phyloP scores from a whole-genome alignment of 2,888 invertebrate genomes.

The Drosophila peninsularis region DNA sequence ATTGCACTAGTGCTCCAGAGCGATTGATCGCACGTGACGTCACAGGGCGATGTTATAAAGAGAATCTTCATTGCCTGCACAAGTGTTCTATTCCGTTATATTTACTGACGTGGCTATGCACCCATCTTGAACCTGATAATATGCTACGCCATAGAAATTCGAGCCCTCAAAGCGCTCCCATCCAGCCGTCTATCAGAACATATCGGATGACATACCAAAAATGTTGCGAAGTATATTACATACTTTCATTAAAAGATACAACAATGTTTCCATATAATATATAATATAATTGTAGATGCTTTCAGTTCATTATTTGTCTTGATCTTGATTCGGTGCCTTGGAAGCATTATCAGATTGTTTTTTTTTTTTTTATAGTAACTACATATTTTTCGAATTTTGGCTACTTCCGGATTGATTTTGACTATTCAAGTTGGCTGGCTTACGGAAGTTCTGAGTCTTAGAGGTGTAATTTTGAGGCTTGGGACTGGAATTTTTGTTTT shows the following conservation, averaged over 20 bases:
- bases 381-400: too few species aligned
- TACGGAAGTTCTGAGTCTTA: not conserved
- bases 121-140: too few species aligned
- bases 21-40: not conserved
- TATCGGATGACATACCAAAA: too few species aligned
- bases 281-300: too few species aligned
- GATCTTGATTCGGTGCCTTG: not conserved
- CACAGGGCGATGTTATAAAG: not conserved
- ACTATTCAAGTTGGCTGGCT: not conserved
- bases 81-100: not conserved
- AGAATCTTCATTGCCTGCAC: not conserved
- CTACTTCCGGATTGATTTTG: not conserved
- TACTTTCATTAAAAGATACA: too few species aligned
- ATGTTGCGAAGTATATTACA: too few species aligned
- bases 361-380: not conserved
- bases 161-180: too few species aligned
- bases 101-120: not conserved
- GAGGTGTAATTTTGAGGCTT: not conserved
- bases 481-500: not conserved
- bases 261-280: too few species aligned
- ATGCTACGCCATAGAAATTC: too few species aligned
- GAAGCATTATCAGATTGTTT: not conserved
- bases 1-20: not conserved
- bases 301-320: too few species aligned
- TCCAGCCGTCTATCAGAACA: too few species aligned